phyloP scores from a whole-genome alignment of 2,797 vertebrate species.

The Nyctalus aviator region DNA sequence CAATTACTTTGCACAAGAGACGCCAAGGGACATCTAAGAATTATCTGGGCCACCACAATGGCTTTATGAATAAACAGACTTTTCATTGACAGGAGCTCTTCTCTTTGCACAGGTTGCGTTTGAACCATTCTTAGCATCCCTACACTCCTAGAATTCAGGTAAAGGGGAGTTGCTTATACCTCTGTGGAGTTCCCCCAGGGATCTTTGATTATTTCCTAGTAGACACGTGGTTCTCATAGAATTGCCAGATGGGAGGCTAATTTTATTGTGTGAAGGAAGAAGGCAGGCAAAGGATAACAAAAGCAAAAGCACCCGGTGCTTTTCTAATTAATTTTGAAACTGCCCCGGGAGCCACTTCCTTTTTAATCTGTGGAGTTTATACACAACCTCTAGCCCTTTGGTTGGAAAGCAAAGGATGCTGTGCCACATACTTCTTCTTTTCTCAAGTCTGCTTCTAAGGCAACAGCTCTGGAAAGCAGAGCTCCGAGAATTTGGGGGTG shows the following conservation, averaged over 20 bases:
- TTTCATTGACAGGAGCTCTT: neutral
- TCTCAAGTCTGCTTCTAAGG: neutral
- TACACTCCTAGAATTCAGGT: neutral
- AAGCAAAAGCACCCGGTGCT: neutral
- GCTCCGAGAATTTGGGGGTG: neutral
- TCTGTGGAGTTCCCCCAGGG: neutral
- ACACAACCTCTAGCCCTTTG: neutral
- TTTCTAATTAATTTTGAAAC: conserved; percentile 20
- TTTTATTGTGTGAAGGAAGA: conserved; percentile 17
- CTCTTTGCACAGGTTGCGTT: neutral
- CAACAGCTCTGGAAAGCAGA: neutral
- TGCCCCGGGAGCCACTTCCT: neutral
- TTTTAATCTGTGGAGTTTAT: neutral
- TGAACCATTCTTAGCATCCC: neutral
- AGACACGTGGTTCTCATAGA: neutral
- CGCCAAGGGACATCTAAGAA: conserved; percentile 28
- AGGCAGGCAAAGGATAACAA: neutral
- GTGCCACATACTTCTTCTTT: neutral
- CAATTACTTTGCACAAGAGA: conserved; percentile 64
- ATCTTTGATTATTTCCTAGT: neutral
- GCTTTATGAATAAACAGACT: conserved; percentile 40
- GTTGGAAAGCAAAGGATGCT: neutral
- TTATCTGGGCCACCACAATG: neutral
- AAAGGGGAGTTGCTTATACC: neutral
- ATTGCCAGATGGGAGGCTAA: neutral